Percentiles rank a stretch among this genome's conserved stretches.
phyloP scores from a whole-genome alignment of 2,113 vertebrate genomes.

The Lipophrys pholis region DNA sequence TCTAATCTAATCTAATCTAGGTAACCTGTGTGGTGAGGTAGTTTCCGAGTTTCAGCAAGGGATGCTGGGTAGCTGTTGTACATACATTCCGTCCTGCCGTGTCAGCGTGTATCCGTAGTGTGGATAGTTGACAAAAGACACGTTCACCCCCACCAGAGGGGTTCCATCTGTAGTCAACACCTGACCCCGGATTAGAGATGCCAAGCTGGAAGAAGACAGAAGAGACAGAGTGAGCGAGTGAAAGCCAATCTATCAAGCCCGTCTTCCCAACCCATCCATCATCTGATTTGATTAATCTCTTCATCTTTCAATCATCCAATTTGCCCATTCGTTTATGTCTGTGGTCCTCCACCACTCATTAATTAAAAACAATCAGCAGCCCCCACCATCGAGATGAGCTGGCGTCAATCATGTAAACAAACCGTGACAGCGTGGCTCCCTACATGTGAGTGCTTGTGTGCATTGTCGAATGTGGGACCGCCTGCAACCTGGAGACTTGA shows the following conservation, averaged over 20 bases:
- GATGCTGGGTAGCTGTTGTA: conserved; percentile 70
- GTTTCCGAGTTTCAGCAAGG: conserved; percentile 53
- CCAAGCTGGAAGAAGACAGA: conserved; percentile 87
- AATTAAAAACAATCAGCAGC: conserved; percentile 73
- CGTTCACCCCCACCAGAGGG: conserved; percentile 97
- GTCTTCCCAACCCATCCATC: conserved; percentile 61
- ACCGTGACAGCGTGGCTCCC: conserved; percentile 50
- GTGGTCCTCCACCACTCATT: conserved; percentile 63
- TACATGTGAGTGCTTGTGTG: conserved; percentile 9
- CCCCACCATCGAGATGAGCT: conserved; percentile 55
- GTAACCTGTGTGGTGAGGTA: conserved; percentile 62
- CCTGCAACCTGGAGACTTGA: background rate
- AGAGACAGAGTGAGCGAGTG: conserved; percentile 47
- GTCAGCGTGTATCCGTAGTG: conserved; percentile 98
- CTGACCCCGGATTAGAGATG: conserved; percentile 97
- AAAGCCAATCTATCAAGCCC: conserved; percentile 45
- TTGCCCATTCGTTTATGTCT: conserved; percentile 60
- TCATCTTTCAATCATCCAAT: conserved; percentile 73
- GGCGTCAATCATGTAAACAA: conserved; percentile 70
- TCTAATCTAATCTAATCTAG: conserved; percentile 46
- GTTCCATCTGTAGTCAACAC: conserved; percentile 98
- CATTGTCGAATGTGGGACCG: background rate
- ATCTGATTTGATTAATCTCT: conserved; percentile 69
- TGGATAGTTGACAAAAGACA: conserved; percentile 98
- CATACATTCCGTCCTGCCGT: conserved; percentile 98